phyloP scores from a whole-genome alignment of 64 coral and sea anemone species.

The Astreopora myriophthalma region DNA sequence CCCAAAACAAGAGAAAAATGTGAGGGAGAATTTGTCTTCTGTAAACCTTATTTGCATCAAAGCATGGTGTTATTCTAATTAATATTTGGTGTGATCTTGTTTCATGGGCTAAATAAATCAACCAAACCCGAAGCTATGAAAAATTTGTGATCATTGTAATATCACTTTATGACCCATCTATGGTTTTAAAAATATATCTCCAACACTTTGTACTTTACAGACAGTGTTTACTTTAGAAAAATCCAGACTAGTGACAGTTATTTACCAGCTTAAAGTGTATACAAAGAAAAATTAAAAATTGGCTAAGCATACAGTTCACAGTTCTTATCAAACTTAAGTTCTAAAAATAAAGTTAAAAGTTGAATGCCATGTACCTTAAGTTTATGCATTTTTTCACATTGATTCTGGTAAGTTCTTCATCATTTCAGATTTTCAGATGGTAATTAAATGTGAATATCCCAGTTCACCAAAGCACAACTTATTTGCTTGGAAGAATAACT shows the following conservation, averaged over 20 bases:
- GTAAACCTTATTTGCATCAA: too few relatives aligned
- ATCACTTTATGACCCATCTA: neutral
- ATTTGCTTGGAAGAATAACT: neutral
- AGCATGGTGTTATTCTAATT: too few relatives aligned
- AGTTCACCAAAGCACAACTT: neutral
- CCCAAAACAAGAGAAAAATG: too few relatives aligned
- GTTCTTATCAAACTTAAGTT: neutral
- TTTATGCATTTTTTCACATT: conserved; percentile 17
- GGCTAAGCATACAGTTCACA: neutral
- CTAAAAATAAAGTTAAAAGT: neutral
- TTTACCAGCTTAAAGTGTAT: neutral
- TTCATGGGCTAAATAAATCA: neutral
- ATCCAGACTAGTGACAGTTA: neutral
- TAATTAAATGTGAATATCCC: neutral
- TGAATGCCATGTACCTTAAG: neutral
- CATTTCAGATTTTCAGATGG: neutral
- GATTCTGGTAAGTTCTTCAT: neutral
- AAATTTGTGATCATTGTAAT: neutral
- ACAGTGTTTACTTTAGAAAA: neutral
- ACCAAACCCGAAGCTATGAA: neutral
- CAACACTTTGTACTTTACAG: neutral
- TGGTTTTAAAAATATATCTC: neutral
- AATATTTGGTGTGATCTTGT: too few relatives aligned
- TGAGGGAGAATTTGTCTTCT: too few relatives aligned
- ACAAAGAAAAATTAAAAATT: neutral